These are phyloP conservation scores for Stichodactyla helianthus DNA, from an alignment of 64 coral and sea anemone genomes.

Conservation along the genomic window DNA sequence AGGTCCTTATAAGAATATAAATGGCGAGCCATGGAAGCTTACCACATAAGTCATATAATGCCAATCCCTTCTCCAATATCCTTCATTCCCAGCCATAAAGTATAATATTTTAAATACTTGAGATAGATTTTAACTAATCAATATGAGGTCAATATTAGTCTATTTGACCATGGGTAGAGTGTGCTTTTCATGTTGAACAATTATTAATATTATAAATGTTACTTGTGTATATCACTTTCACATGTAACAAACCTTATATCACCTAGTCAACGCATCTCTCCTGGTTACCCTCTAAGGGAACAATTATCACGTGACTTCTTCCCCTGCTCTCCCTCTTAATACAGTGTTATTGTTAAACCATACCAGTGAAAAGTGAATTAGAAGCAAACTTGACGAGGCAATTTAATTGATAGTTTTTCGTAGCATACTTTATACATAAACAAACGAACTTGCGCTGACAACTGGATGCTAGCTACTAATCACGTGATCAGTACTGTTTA, in stretches of 20 bases:
- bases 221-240: not conserved
- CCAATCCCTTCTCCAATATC: not conserved
- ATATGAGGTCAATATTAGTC: not conserved
- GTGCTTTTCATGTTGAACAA: not conserved
- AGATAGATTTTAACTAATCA: conserved; percentile 4
- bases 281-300: no score
- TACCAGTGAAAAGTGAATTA: not conserved
- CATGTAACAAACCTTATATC: not conserved
- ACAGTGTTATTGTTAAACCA: not conserved
- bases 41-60: conserved; percentile 8
- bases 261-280: no score
- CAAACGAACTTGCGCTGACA: not conserved
- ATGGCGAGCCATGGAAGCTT: conserved; percentile 80
- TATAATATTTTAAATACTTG: not conserved
- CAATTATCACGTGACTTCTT: no score
- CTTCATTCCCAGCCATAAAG: not conserved
- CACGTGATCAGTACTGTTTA: not conserved
- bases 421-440: not conserved
- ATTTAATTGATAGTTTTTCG: not conserved
- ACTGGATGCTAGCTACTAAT: not conserved
- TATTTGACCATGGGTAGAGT: not conserved
- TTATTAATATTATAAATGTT: not conserved
- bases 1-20: conserved; percentile 80
- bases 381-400: not conserved
- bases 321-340: no score